phyloP scores from a whole-genome alignment of 2,888 invertebrate genomes.

The Trichogramma dendrolimi region DNA sequence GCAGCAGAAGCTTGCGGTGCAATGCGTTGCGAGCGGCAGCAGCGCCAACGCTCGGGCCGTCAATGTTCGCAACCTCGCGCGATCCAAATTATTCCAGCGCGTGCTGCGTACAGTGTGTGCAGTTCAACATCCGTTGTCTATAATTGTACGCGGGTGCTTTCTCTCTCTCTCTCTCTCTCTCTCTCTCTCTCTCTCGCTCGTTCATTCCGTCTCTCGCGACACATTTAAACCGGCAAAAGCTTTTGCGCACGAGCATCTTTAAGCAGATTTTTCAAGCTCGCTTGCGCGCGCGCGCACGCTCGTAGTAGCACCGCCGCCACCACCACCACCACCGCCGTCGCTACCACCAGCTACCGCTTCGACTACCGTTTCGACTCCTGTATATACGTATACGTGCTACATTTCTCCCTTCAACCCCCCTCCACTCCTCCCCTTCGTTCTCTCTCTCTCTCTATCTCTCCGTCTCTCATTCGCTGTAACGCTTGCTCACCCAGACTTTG shows the following conservation, averaged over 20 bases:
- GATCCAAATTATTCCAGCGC: too few species aligned
- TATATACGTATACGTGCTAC: not conserved
- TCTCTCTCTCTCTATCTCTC: slow-evolving; percentile 5
- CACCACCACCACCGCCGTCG: slow-evolving; percentile 1
- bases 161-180: slow-evolving; percentile 20
- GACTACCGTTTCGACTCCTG: not conserved
- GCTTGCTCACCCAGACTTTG: too few species aligned
- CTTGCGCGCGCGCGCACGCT: slow-evolving; percentile 3
- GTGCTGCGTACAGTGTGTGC: too few species aligned
- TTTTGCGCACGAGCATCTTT: too few species aligned
- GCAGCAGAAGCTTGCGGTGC: too few species aligned
- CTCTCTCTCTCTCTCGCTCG: slow-evolving; percentile 21
- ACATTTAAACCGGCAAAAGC: too few species aligned
- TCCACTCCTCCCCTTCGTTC: not conserved
- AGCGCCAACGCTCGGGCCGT: too few species aligned
- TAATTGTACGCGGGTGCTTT: slow-evolving; percentile 12
- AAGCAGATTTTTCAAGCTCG: not conserved
- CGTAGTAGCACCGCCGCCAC: slow-evolving; percentile 26
- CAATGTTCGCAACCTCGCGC: too few species aligned
- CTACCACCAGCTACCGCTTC: not conserved
- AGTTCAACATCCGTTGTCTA: slow-evolving; percentile 18
- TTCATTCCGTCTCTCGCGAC: slow-evolving; percentile 8
- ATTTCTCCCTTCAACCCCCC: too few species aligned
- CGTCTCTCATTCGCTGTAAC: slow-evolving; percentile 2
- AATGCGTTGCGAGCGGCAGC: too few species aligned